Conservation (phyloP, 2,113 vertebrate species). For the Aythya baeri region DNA sequence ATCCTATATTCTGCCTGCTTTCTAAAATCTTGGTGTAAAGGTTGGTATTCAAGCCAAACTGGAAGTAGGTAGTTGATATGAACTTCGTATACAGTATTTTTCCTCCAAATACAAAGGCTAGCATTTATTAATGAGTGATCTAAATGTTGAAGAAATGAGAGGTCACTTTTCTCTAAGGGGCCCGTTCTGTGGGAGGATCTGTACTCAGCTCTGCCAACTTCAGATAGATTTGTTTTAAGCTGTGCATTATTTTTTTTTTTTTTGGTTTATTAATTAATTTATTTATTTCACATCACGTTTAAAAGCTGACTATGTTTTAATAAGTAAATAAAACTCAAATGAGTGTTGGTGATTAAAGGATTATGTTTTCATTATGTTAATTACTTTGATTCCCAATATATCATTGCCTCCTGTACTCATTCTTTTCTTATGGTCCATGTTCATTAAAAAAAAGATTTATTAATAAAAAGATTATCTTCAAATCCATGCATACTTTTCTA, state of each 20-base stretch:
- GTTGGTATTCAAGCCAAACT: neutral
- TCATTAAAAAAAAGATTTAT: slow-evolving; percentile 9
- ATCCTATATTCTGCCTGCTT: neutral
- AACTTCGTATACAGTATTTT: neutral
- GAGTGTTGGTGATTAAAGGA: slow-evolving; percentile 8
- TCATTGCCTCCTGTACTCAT: neutral
- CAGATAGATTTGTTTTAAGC: neutral
- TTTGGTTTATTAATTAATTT: neutral
- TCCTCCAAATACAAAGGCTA: neutral
- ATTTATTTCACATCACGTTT: neutral
- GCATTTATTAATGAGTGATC: neutral
- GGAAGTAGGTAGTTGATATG: fast-evolving
- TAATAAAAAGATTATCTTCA: slow-evolving; percentile 42
- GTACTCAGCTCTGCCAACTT: neutral
- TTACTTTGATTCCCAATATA: neutral
- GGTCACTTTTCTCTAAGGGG: neutral
- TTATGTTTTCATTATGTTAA: neutral
- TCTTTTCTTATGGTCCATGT: neutral
- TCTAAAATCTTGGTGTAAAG: neutral
- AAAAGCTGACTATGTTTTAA: neutral
- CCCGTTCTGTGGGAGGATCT: neutral
- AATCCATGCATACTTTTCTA: neutral
- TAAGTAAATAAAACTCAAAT: slow-evolving; percentile 3
- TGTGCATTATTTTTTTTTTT: neutral
- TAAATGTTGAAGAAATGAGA: neutral